These are phyloP conservation scores for Hartigia nigra DNA, from an alignment of 2,888 invertebrate species.

Conservation along the genomic window DNA sequence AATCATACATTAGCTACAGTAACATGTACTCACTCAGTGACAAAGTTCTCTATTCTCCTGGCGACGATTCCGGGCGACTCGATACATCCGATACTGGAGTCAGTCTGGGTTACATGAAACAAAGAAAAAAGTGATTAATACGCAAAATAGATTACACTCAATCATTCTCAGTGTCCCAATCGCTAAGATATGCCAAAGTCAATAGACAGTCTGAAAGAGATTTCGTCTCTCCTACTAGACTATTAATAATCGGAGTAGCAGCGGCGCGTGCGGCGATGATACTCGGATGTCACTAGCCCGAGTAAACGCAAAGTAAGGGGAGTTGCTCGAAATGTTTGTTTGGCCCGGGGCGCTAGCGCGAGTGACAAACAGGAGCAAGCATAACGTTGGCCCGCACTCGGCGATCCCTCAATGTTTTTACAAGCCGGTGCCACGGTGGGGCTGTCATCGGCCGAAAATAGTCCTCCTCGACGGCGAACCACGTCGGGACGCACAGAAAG, in stretches of 20 bases:
- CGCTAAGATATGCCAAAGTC: neutral
- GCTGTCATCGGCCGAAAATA: conserved; percentile 35
- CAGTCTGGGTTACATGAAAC: neutral
- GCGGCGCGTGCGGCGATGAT: conserved; percentile 27
- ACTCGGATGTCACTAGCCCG: conserved; percentile 45
- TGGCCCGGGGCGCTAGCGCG: conserved; percentile 46
- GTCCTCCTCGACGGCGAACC: conserved; percentile 33
- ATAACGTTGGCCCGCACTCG: conserved; percentile 24
- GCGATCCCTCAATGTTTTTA: conserved; percentile 45
- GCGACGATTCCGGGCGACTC: conserved; percentile 30
- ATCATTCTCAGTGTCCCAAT: neutral
- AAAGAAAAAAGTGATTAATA: neutral
- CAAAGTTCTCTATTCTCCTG: conserved; percentile 35
- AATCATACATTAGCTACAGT: conserved; percentile 25
- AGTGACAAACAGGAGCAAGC: conserved; percentile 57
- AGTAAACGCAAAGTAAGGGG: conserved; percentile 23
- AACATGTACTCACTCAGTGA: conserved; percentile 35
- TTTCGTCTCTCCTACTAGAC: conserved; percentile 8
- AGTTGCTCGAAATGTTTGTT: conserved; percentile 55
- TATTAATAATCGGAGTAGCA: conserved; percentile 45
- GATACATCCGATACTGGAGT: neutral
- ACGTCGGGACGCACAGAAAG: neutral
- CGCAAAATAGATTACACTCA: neutral
- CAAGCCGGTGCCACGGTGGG: conserved; percentile 30
- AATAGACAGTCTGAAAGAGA: neutral